phyloP scores from a whole-genome alignment of 1,140 invertebrate genomes.

The Trachymyrmex cornetzi region DNA sequence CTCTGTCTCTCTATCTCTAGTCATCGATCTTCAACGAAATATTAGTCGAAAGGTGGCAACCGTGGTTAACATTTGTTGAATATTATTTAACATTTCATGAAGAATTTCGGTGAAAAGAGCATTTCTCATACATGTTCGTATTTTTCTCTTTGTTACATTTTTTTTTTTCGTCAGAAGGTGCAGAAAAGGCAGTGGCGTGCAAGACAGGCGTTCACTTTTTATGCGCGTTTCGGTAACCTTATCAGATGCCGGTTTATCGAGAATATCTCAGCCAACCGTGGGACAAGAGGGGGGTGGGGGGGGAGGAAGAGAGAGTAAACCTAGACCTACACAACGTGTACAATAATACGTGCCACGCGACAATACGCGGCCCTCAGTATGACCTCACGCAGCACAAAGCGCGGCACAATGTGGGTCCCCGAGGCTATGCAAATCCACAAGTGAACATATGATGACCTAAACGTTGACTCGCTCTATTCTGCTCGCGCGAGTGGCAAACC shows the following conservation, averaged over 20 bases:
- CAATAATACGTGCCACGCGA: slow-evolving; percentile 69
- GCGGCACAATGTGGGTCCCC: slow-evolving; percentile 75
- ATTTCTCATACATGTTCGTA: neutral
- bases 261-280: slow-evolving; percentile 53
- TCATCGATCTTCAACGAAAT: too few species aligned
- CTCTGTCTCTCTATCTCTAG: too few species aligned
- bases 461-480: slow-evolving; percentile 75
- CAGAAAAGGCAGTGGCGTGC: neutral
- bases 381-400: slow-evolving; percentile 79
- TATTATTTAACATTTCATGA: neutral
- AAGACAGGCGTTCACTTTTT: slow-evolving; percentile 35
- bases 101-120: neutral
- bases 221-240: slow-evolving; percentile 59
- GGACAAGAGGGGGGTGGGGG: neutral
- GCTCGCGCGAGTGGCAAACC: neutral
- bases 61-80: neutral
- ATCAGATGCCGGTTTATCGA: slow-evolving; percentile 70
- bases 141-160: neutral
- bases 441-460: slow-evolving; percentile 78
- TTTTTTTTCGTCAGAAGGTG: neutral
- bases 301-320: slow-evolving; percentile 33
- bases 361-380: slow-evolving; percentile 56
- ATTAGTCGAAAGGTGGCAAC: too few species aligned
- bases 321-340: slow-evolving; percentile 78
- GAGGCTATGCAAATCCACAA: slow-evolving; percentile 75